Base-by-base conservation (phyloP, 2,888 invertebrate species). In the Beris chalybata region DNA sequence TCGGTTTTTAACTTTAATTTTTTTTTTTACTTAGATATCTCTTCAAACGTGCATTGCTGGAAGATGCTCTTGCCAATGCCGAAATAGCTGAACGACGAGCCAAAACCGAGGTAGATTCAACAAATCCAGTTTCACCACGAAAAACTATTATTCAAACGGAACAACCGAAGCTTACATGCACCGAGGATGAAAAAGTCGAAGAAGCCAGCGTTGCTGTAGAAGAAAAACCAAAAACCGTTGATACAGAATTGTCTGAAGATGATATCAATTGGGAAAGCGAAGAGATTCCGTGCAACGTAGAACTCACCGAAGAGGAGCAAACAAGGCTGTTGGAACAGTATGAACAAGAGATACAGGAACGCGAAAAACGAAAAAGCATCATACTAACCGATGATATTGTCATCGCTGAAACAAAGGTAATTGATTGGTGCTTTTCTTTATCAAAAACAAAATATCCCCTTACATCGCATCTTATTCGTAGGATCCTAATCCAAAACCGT, bases 11-110 rank as follows among this genome's bases (percentile, higher is more conserved):
- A 38, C n/a, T 56, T 45, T 48, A 48, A 71, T 50, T 5, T 30
- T 30, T 45, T 63, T 52, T 50, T 22, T 22, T 52, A n/a, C 71
- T 69, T 74, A 86, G 86, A 57, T 93, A 92, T 78, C 84, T 92
- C 74, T 93, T 91, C 82, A 89, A 90, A 75, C 88, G 91, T 75
- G 90, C 91, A n/a, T 80, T 91, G 55, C 80, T 92, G 2, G 88
- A 91, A 74, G 87, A 90, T 78, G 86, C 89, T 3, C 83, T 92
- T 73, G 89, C 89, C 6, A 86, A 89, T 38, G 85, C 87, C 68
- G 83, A 89, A 58, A 86, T 86, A 50, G 73, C 74, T 75, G 73
- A 85, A 77, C 79, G 85, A 76, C 70, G 81, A 78, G 72, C 75
- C 79, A 72, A 77, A 81, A 50, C 80, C 38, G 70, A 70, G 56